Percentiles rank a stretch among this genome's conserved stretches.
phyloP scores from a whole-genome alignment of 2,888 invertebrate genomes.

The Tetanocera ferruginea region DNA sequence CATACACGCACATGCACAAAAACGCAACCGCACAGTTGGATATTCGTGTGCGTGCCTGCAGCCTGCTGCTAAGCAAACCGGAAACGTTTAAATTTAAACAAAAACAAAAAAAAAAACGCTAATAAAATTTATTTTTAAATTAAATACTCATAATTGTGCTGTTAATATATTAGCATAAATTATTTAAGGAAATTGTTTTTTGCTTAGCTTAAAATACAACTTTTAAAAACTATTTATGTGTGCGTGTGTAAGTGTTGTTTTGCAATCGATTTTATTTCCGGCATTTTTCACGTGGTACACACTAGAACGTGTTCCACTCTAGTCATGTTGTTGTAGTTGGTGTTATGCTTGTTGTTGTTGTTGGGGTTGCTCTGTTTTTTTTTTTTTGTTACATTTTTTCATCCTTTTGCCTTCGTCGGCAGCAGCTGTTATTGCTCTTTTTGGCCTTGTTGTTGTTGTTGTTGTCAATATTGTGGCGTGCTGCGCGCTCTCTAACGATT shows the following conservation, averaged over 20 bases:
- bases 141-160: background rate
- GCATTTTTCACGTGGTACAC: slow-evolving; percentile 66
- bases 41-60: background rate
- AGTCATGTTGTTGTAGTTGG: slow-evolving; percentile 33
- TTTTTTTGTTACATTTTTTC: no score
- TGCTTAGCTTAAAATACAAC: background rate
- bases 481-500: slow-evolving; percentile 55
- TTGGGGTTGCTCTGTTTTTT: background rate
- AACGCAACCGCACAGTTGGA: background rate
- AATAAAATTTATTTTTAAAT: background rate
- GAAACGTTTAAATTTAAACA: background rate
- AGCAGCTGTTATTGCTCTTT: slow-evolving; percentile 6
- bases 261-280: slow-evolving; percentile 68
- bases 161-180: background rate
- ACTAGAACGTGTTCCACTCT: slow-evolving; percentile 38
- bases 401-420: no score
- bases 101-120: no score
- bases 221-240: background rate
- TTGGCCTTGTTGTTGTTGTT: slow-evolving; percentile 43
- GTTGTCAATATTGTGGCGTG: slow-evolving; percentile 43
- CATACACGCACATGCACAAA: background rate
- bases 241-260: slow-evolving; percentile 42
- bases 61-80: background rate
- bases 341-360: slow-evolving; percentile 5
- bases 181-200: background rate